Percentiles rank a stretch among this genome's conserved stretches.
Conservation (phyloP, 2,888 invertebrate species). For the Nomada flava region DNA sequence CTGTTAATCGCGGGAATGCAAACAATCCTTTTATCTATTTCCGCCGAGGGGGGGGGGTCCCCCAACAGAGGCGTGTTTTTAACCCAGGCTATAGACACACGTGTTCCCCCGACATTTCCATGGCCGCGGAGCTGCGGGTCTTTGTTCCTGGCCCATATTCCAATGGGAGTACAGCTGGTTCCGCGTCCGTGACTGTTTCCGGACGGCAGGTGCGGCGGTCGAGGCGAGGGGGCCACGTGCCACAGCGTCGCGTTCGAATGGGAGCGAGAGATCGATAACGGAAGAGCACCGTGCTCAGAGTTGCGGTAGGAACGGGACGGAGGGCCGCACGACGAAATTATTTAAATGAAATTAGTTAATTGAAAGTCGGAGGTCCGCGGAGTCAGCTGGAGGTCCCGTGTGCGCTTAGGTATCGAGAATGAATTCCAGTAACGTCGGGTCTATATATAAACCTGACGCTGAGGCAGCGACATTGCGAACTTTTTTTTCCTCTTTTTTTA, state of each 20-base stretch:
- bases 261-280: neutral
- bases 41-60: too few species aligned
- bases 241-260: neutral
- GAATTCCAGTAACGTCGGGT: slow-evolving; percentile 27
- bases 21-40: too few species aligned
- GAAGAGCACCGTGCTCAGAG: too few species aligned
- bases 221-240: neutral
- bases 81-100: too few species aligned
- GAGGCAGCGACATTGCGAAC: slow-evolving; percentile 36
- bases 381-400: slow-evolving; percentile 1
- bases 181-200: slow-evolving; percentile 36
- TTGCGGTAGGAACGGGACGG: neutral
- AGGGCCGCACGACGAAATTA: too few species aligned
- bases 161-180: slow-evolving; percentile 20
- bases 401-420: slow-evolving; percentile 41
- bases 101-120: too few species aligned
- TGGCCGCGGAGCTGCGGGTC: too few species aligned
- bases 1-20: too few species aligned
- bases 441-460: slow-evolving; percentile 63
- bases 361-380: too few species aligned
- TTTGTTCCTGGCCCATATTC: neutral
- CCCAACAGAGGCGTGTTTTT: too few species aligned
- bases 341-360: too few species aligned
- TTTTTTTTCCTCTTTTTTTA: slow-evolving; percentile 32
- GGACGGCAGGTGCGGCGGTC: slow-evolving; percentile 24